Evolutionary conservation across 2,797 vertebrate genomes (phyloP).

Genomic region (Pseudopleuronectes americanus): DNA sequence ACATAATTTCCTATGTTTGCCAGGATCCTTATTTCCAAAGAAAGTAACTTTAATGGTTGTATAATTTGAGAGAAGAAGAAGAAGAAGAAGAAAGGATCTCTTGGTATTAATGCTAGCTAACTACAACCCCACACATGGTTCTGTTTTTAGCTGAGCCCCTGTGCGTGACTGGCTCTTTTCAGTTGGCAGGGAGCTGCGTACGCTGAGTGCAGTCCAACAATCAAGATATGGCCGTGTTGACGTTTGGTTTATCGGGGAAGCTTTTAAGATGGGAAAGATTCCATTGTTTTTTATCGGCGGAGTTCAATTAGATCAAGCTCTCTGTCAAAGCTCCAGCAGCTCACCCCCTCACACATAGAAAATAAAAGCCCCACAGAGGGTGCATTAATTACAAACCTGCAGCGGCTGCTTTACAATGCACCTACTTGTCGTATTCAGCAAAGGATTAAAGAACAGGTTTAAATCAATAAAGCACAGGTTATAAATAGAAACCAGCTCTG

Average conservation of each 20-base stretch:
- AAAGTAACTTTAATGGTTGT: slow-evolving; percentile 70
- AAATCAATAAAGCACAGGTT: slow-evolving; percentile 6
- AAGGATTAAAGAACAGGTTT: slow-evolving; percentile 14
- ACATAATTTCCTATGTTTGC: slow-evolving; percentile 79
- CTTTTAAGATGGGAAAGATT: slow-evolving; percentile 75
- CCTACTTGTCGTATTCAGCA: slow-evolving; percentile 19
- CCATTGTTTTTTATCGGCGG: slow-evolving; percentile 69
- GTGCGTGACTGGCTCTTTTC: slow-evolving; percentile 82
- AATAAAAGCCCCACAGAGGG: slow-evolving; percentile 2
- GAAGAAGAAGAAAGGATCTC: slow-evolving; percentile 65
- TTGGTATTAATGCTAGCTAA: slow-evolving; percentile 78
- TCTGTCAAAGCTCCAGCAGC: slow-evolving; percentile 30
- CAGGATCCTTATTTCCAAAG: slow-evolving; percentile 59
- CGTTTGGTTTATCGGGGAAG: slow-evolving; percentile 72
- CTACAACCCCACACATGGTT: slow-evolving; percentile 84
- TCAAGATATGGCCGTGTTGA: slow-evolving; percentile 73
- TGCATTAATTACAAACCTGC: slow-evolving; percentile 10
- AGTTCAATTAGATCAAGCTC: slow-evolving; percentile 55
- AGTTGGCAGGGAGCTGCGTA: slow-evolving; percentile 68
- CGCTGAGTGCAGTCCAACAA: slow-evolving; percentile 70
- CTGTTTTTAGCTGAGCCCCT: slow-evolving; percentile 81
- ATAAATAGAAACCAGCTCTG: slow-evolving; percentile 8
- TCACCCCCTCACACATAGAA: background rate
- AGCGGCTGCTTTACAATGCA: slow-evolving; percentile 3
- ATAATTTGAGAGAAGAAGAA: slow-evolving; percentile 37